These are phyloP conservation scores for Oostethus manadensis DNA, from an alignment of 2,113 vertebrate genomes.

Conservation along the genomic window DNA sequence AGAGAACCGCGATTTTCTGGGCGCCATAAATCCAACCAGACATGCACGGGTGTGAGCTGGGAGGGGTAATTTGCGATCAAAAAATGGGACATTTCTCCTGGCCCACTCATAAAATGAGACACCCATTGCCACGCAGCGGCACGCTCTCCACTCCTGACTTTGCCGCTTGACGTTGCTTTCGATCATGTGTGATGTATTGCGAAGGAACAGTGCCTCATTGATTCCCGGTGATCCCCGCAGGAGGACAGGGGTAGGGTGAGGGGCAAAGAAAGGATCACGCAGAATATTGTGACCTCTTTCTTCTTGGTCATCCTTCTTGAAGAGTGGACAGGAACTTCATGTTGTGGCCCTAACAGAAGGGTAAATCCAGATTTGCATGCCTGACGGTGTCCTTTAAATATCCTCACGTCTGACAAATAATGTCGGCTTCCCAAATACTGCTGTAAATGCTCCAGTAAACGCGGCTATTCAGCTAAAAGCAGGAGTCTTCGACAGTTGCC, in stretches of 20 bases:
- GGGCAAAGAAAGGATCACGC: constrained; percentile 47
- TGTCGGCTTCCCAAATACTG: too few species aligned
- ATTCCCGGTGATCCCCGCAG: constrained; percentile 56
- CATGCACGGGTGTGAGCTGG: constrained; percentile 28
- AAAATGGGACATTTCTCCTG: constrained; percentile 52
- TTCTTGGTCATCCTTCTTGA: constrained; percentile 28
- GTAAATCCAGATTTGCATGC: not conserved
- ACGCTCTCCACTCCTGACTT: constrained; percentile 38
- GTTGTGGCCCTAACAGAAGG: not conserved
- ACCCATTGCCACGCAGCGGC: constrained; percentile 35
- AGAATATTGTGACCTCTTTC: constrained; percentile 50
- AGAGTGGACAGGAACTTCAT: constrained; percentile 18
- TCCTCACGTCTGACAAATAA: too few species aligned
- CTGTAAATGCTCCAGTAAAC: too few species aligned
- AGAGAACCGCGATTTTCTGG: constrained; percentile 50
- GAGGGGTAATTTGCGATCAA: constrained; percentile 62
- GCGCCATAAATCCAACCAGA: constrained; percentile 59
- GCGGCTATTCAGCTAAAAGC: too few species aligned
- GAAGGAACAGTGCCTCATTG: constrained; percentile 50
- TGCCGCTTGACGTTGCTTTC: constrained; percentile 57
- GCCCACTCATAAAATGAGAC: constrained; percentile 55
- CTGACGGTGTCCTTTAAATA: too few species aligned
- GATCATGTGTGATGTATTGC: constrained; percentile 66
- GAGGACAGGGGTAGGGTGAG: constrained; percentile 26
- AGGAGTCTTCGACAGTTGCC: too few species aligned